Evolutionary conservation across 92 coral and sea anemone genomes (phyloP), one percentile per base, ranked within the genome.

Genomic region (Bergia sp.): DNA sequence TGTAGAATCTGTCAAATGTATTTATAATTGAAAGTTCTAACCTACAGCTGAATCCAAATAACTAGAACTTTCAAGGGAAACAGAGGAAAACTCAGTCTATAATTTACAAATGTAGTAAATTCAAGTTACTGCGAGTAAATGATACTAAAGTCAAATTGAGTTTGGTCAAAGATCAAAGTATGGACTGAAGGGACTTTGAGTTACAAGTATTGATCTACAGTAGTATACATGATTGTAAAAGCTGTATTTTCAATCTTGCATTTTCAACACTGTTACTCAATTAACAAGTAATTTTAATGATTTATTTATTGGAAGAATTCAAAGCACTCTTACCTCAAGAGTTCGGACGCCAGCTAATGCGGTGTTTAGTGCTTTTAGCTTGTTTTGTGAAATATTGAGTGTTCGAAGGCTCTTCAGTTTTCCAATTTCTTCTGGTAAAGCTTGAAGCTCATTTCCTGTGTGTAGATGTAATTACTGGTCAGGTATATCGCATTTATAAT

Each of bases 391-490:
- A 61, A 97, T 80, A 90, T 94, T 95, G 37, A 97, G 90, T 0
- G 96, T 93, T 86, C 95, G 93, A 73, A 97, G 92, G 74, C 94
- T 91, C 72, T 92, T 92, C 81, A 95, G 82, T 45, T 97, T 92
- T 47, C 99, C 95, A 79, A 97, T 90, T 84, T 94, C 99, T 89
- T 93, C 92, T 18, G 99, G 99, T 23, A 97, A 86, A 9, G 80
- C 23, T 45, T 90, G 94, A 10, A 97, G 92, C 61, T 96, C 93
- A 88, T 97, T 97, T 76, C 93, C 99, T 97, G 86, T 7, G 86
- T 77, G 29, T 29, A 29, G 29, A 29, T 29, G 29, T 29, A 29
- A 29, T 29, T 29, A 29, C 29, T 29, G 29, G 29, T 29, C 29
- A 29, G 29, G 29, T 29, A 29, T 29, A 29, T 29, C 29, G 29